Evolutionary conservation across 2,113 vertebrate species (phyloP), one percentile per base, ranked within the genome.

Genomic region (Cyanoramphus novaezelandiae): DNA sequence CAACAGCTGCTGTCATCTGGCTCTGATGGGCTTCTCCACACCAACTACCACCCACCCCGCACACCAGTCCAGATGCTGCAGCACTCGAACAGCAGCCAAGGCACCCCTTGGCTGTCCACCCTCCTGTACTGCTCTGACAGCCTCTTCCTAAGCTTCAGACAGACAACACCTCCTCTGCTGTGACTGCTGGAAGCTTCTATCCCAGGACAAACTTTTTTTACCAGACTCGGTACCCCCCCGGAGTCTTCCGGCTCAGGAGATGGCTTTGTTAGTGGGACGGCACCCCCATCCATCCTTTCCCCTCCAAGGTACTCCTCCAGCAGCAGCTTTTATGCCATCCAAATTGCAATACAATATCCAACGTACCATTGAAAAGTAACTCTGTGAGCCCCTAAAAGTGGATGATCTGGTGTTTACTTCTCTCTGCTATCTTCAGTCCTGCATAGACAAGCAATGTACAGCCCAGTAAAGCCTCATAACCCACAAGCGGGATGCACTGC

Each of bases 211-310:
- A 68, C 12, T n/a, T 63, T 46, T 43, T 44, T 33, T 44, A 35
- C 35, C 41, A 2, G 7, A 69, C 33, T 39, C 24, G 8, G 47
- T 12, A 31, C 39, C 44, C 1, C 1, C 4, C 13, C 39, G 3
- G 14, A 82, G 47, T 9, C 47, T 3, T 1, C 37, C 0, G 0
- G 37, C 46, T 86, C 62, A 52, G 79, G 52, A 75, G 59, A 64
- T 2, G 5, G 17, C 75, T 76, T 55, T 0, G 3, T 17, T 14
- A 59, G 44, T 0, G 10, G 53, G 41, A 20, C 1, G 1, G 62
- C 69, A 86, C 55, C 52, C 23, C 29, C 0, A 1, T 43, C 53
- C 59, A 46, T 47, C 69, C 64, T 33, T 67, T 59, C 49, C 74
- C 64, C 80, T 77, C 24, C 55, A 37, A 10, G 2, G 10, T 8